A percentile compares a stretch with the other conserved stretches of the same genome.
phyloP scores from a whole-genome alignment of 2,113 vertebrate species.

The Xerus inauris region DNA sequence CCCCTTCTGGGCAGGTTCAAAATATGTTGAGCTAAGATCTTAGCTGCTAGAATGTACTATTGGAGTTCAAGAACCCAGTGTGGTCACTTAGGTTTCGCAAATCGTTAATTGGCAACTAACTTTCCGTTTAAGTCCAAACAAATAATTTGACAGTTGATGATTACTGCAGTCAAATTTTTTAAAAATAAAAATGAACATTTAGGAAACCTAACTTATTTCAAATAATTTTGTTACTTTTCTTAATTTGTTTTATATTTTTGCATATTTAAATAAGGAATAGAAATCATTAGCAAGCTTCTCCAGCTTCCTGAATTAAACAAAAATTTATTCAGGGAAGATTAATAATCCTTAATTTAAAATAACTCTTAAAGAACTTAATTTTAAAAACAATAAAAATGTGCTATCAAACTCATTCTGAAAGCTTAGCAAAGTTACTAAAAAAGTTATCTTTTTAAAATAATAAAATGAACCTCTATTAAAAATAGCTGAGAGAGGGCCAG shows the following conservation, averaged over 20 bases:
- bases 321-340: neutral
- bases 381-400: neutral
- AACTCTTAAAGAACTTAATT: neutral
- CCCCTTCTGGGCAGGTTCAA: neutral
- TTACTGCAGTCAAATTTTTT: neutral
- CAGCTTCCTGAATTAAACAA: conserved; percentile 12
- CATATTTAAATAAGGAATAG: conserved; percentile 29
- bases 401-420: neutral
- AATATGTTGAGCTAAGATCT: neutral
- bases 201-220: conserved; percentile 12
- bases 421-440: neutral
- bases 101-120: neutral
- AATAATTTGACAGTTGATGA: neutral
- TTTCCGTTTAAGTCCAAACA: neutral
- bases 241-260: neutral
- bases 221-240: neutral
- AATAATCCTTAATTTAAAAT: neutral
- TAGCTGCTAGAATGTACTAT: neutral
- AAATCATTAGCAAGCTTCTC: neutral
- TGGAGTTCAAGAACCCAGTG: neutral
- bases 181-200: neutral
- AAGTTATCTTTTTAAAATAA: neutral
- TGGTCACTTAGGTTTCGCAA: neutral
- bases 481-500: neutral
- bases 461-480: neutral